These are phyloP conservation scores for Ochlodes sylvanus DNA, from an alignment of 2,888 invertebrate genomes.

Conservation along the genomic window DNA sequence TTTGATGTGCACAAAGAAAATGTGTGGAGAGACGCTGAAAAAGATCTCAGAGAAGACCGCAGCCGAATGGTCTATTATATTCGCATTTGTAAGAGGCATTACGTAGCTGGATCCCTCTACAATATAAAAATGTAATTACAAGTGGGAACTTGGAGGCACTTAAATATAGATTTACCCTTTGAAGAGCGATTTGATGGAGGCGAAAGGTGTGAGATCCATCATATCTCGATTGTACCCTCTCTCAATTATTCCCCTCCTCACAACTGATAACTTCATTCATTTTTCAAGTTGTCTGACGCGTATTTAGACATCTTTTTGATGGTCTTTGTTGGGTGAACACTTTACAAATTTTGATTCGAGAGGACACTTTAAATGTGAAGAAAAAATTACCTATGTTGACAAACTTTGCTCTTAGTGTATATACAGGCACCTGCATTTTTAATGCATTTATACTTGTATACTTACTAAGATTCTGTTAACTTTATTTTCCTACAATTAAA, in stretches of 20 bases:
- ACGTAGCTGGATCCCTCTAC: constrained; percentile 61
- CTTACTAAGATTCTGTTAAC: too few relatives aligned
- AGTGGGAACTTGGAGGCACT: constrained; percentile 72
- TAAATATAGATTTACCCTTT: constrained; percentile 84
- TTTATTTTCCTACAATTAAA: too few relatives aligned
- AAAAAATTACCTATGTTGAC: background rate
- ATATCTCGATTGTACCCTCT: constrained; percentile 74
- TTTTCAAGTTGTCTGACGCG: constrained; percentile 61
- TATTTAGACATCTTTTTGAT: constrained; percentile 47
- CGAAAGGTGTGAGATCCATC: constrained; percentile 79
- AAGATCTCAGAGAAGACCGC: constrained; percentile 55
- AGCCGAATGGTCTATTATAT: constrained; percentile 64
- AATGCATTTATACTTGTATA: too few relatives aligned
- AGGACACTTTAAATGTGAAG: too few relatives aligned
- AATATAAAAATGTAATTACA: constrained; percentile 83
- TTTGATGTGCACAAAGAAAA: constrained; percentile 37
- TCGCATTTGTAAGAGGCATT: constrained; percentile 76
- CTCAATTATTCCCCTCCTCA: constrained; percentile 75
- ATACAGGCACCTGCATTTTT: too few relatives aligned
- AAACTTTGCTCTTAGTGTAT: background rate
- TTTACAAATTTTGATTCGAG: background rate
- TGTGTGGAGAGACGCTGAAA: constrained; percentile 49
- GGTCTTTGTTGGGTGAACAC: constrained; percentile 28
- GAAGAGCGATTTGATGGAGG: constrained; percentile 73
- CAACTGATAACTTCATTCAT: constrained; percentile 75